These are phyloP conservation scores for Sphenodon punctatus DNA, from an alignment of 2,797 vertebrate genomes.

Conservation along the genomic window DNA sequence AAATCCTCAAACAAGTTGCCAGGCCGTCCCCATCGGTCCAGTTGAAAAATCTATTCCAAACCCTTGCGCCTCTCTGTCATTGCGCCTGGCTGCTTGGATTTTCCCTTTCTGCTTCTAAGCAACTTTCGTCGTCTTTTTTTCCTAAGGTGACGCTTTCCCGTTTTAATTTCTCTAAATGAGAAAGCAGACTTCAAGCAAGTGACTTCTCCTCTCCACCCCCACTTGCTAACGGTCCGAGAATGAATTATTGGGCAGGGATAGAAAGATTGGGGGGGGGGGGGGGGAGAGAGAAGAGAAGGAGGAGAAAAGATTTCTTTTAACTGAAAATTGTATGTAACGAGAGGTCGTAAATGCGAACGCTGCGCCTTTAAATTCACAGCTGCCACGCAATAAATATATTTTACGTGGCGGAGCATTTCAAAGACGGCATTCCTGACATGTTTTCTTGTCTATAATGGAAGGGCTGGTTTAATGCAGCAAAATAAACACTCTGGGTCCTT, in stretches of 20 bases:
- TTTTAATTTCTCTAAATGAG: not conserved
- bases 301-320: conserved; percentile 15
- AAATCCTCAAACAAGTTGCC: too few species aligned
- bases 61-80: too few species aligned
- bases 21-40: too few species aligned
- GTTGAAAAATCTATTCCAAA: too few species aligned
- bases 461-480: conserved; percentile 37
- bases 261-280: not conserved
- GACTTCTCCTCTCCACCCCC: too few species aligned
- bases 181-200: not conserved
- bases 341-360: conserved; percentile 23
- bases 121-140: too few species aligned
- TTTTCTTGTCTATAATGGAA: conserved; percentile 19
- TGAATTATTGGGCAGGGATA: not conserved
- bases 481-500: conserved; percentile 48
- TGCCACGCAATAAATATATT: conserved; percentile 53
- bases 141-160: not conserved
- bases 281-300: not conserved
- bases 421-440: conserved; percentile 40
- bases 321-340: conserved; percentile 28
- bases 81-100: too few species aligned
- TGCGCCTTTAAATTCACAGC: conserved; percentile 44
- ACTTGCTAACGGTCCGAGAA: not conserved
- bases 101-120: too few species aligned
- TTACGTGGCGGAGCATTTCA: conserved; percentile 32